These are phyloP conservation scores for Dromius quadrimaculatus DNA, from an alignment of 2,888 invertebrate species.

Conservation along the genomic window DNA sequence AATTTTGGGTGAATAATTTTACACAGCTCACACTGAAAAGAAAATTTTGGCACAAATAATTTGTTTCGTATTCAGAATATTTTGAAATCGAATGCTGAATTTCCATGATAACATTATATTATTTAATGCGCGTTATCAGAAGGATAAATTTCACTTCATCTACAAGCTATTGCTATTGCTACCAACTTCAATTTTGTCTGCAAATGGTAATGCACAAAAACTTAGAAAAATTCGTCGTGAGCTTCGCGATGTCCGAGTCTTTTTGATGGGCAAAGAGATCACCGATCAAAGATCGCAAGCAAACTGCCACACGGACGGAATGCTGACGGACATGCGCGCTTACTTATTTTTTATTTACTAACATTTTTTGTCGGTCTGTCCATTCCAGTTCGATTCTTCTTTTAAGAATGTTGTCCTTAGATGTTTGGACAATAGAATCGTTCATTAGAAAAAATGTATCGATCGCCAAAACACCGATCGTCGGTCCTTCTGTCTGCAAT, in stretches of 20 bases:
- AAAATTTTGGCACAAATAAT: too few species aligned
- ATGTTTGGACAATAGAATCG: conserved; percentile 57
- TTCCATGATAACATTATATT: too few species aligned
- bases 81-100: too few species aligned
- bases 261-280: conserved; percentile 4
- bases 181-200: too few species aligned
- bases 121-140: too few species aligned
- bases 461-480: conserved; percentile 42
- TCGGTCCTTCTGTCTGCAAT: conserved; percentile 23
- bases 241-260: not conserved
- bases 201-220: too few species aligned
- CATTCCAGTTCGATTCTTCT: conserved; percentile 54
- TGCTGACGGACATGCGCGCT: conserved; percentile 38
- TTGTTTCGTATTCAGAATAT: too few species aligned
- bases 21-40: too few species aligned
- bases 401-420: conserved; percentile 57
- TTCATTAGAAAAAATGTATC: conserved; percentile 56
- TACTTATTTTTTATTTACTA: conserved; percentile 53
- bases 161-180: too few species aligned
- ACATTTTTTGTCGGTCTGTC: conserved; percentile 58
- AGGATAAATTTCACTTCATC: too few species aligned
- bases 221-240: too few species aligned
- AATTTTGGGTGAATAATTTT: too few species aligned
- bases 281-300: conserved; percentile 1
- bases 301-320: conserved; percentile 28